A percentile compares a stretch with the other conserved stretches of the same genome.
phyloP scores from a whole-genome alignment of 1,140 invertebrate genomes.

The Hirudo medicinalis region DNA sequence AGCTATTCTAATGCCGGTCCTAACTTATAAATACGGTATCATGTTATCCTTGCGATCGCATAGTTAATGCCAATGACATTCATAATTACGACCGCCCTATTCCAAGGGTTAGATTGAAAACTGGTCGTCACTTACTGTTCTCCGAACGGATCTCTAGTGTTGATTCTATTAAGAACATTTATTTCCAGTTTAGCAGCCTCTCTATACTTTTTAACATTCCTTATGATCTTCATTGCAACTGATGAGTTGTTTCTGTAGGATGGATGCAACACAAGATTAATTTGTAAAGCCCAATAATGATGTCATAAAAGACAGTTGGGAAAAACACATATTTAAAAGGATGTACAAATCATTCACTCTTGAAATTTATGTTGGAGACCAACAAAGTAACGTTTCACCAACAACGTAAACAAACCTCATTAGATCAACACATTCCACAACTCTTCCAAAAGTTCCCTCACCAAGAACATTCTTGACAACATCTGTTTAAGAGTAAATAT shows the following conservation, averaged over 20 bases:
- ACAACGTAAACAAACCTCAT: not conserved
- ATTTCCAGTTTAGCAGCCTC: conserved; percentile 98
- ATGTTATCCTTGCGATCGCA: not conserved
- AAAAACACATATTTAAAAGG: too few relatives aligned
- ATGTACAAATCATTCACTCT: too few relatives aligned
- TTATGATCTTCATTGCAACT: conserved; percentile 95
- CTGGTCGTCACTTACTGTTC: conserved; percentile 65
- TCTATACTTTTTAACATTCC: conserved; percentile 98
- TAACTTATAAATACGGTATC: not conserved
- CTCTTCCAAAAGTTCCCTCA: not conserved
- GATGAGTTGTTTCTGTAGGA: conserved; percentile 27
- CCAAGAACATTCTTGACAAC: not conserved
- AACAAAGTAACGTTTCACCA: too few relatives aligned
- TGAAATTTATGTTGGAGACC: too few relatives aligned
- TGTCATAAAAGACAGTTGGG: too few relatives aligned
- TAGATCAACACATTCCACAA: conserved; percentile 16
- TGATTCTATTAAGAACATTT: conserved; percentile 92
- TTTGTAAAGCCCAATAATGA: too few relatives aligned
- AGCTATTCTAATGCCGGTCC: too few relatives aligned
- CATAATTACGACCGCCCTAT: not conserved
- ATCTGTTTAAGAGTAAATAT: not conserved
- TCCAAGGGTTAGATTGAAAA: not conserved
- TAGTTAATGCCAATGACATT: not conserved
- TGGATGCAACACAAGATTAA: too few relatives aligned
- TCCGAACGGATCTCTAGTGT: conserved; percentile 77